phyloP scores from a whole-genome alignment of 1,140 invertebrate genomes.

The Dinoponera quadriceps region DNA sequence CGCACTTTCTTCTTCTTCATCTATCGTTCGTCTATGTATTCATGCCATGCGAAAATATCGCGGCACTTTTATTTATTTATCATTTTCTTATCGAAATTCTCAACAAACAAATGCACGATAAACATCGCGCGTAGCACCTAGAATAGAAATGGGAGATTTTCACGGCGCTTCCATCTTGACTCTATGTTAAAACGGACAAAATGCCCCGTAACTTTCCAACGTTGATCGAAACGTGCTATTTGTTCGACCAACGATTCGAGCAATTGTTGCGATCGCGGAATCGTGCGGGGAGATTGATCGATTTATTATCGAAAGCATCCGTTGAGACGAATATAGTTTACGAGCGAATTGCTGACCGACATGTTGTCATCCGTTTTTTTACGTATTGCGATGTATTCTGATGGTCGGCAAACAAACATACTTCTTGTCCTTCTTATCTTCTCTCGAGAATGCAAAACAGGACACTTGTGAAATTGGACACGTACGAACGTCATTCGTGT shows the following conservation, averaged over 20 bases:
- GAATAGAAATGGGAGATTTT: neutral
- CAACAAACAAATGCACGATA: too few species aligned
- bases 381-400: neutral
- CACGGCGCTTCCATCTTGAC: neutral
- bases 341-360: neutral
- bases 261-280: neutral
- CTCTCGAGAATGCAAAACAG: neutral
- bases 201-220: slow-evolving; percentile 1
- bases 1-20: too few species aligned
- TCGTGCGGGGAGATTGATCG: neutral
- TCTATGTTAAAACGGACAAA: neutral
- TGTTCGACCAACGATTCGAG: neutral
- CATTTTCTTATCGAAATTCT: too few species aligned
- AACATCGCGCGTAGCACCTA: too few species aligned
- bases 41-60: too few species aligned
- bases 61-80: too few species aligned
- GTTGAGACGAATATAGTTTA: neutral
- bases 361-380: slow-evolving; percentile 6
- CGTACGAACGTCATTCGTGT: neutral
- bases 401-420: slow-evolving; percentile 14
- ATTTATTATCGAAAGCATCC: slow-evolving; percentile 9
- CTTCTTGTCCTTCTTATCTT: neutral
- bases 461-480: neutral
- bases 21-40: too few species aligned
- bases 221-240: neutral